Conservation (phyloP, 2,888 invertebrate species). For the Oasisia sp. region DNA sequence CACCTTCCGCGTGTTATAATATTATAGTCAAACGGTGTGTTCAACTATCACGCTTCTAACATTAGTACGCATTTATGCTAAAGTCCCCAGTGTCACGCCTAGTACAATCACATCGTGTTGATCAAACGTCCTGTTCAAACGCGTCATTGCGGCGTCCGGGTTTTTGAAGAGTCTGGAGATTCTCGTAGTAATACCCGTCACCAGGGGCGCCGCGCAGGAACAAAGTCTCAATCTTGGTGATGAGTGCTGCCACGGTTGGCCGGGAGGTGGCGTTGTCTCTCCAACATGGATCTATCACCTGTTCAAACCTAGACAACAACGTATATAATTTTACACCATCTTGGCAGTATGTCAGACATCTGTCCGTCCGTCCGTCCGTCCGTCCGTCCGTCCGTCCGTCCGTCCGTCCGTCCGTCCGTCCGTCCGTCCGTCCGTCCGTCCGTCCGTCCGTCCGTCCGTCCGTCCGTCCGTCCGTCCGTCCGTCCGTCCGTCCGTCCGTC, state of each 20-base stretch:
- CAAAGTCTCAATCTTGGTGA: neutral
- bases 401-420: no score
- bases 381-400: no score
- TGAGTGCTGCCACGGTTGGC: neutral
- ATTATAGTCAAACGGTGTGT: no score
- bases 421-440: no score
- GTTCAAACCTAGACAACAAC: neutral
- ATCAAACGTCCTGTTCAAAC: neutral
- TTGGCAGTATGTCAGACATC: neutral
- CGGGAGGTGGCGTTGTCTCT: neutral
- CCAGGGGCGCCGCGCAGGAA: conserved; percentile 1
- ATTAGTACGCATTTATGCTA: neutral
- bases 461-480: no score
- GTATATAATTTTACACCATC: neutral
- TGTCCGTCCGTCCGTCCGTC: no score
- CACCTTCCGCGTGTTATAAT: no score
- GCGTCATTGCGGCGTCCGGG: neutral
- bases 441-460: no score
- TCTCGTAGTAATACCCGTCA: neutral
- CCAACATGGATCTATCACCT: neutral
- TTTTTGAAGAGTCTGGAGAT: neutral
- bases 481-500: no score
- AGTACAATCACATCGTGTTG: neutral
- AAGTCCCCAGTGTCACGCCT: neutral
- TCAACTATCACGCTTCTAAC: no score